Base-by-base conservation (phyloP, 2,797 vertebrate genomes). In the Neopelma chrysocephalum region DNA sequence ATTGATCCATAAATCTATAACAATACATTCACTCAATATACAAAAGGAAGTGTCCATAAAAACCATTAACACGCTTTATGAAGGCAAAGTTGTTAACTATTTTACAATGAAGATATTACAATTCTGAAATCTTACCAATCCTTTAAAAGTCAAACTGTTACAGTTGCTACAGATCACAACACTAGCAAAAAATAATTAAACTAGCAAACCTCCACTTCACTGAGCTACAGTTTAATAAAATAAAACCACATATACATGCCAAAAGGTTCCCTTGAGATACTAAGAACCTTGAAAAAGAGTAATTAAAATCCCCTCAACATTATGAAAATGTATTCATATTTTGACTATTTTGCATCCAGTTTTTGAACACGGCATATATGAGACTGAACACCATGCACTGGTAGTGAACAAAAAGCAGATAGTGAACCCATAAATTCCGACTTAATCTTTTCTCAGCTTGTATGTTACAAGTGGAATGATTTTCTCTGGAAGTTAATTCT, bases 1-100 rank as follows among this genome's bases (percentile, higher is more conserved):
- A 97, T 97, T 97, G 94, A 91, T 92, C 94, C 87, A 84, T 96
- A 96, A 96, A 94, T 70, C 92, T 95, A 16, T 91, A 94, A 83
- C 92, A 96, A 76, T 93, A 95, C 87, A 93, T 95, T 96, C 86
- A 91, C 87, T 86, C 89, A 70, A 87, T 95, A 96, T 97, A 97
- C 85, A 97, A 90, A 95, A 95, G 82, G 53, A 96, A 93, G 80
- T 69, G 70, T 94, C 69, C 68, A 62, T 96, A 93, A 96, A 97
- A 96, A 81, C 27, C 70, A 92, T 78, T 90, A 96, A 70, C 95
- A 95, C 94, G 94, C 94, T 95, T 93, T 86, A 90, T 90, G 96
- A 97, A 94, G 81, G 58, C 82, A 89, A 92, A 95, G 71, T 57
- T 93, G 61, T 83, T 91, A 68, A 83, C 68, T 90, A 81, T 47